Conservation (phyloP, 2,888 invertebrate species). For the Diarsia mendica region DNA sequence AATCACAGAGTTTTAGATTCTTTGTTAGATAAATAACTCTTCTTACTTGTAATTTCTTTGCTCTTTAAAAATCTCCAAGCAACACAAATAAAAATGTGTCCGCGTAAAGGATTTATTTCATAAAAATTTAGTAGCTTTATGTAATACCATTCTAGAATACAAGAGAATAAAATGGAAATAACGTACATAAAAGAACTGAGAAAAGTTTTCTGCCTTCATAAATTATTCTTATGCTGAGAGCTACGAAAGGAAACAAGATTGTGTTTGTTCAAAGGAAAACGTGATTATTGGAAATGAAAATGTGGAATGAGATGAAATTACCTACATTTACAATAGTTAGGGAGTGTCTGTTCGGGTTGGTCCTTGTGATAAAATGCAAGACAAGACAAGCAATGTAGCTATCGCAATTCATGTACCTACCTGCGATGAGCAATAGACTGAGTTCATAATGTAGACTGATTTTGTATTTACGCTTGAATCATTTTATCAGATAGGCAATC, state of each 20-base stretch:
- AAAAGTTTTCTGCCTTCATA: constrained; percentile 58
- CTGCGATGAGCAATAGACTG: constrained; percentile 25
- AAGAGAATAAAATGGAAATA: constrained; percentile 64
- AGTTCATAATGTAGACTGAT: constrained; percentile 39
- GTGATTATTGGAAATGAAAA: constrained; percentile 58
- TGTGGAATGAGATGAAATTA: constrained; percentile 30
- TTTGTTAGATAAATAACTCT: not conserved
- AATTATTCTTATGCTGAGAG: constrained; percentile 63
- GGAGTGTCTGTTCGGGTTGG: not conserved
- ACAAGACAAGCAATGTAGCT: constrained; percentile 14
- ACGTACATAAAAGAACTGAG: constrained; percentile 57
- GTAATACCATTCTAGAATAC: constrained; percentile 59
- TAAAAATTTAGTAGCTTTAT: constrained; percentile 58
- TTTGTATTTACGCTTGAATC: constrained; percentile 41
- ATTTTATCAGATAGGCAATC: constrained; percentile 43
- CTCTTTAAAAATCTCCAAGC: constrained; percentile 43
- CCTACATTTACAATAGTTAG: constrained; percentile 14
- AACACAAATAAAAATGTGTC: constrained; percentile 50
- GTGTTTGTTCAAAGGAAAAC: constrained; percentile 51
- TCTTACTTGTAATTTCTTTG: constrained; percentile 55
- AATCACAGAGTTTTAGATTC: not conserved
- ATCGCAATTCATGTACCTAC: constrained; percentile 1
- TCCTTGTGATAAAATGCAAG: constrained; percentile 1
- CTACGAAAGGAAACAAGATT: constrained; percentile 51
- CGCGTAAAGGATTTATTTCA: constrained; percentile 50